Conservation (phyloP, 2,888 invertebrate species). For the Oxystoma pomonae region DNA sequence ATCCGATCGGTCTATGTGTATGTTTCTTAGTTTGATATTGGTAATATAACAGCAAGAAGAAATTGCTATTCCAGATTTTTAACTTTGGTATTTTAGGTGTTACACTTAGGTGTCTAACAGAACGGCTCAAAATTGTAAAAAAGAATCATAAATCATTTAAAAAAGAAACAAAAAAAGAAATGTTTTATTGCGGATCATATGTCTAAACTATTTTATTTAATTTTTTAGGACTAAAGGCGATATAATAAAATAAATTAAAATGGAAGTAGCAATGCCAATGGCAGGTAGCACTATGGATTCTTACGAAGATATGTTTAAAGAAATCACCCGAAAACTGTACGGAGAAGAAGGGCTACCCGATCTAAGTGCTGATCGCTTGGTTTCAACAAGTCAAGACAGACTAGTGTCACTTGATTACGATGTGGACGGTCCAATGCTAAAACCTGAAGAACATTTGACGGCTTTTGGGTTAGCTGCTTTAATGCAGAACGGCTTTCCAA, state of each 20-base stretch:
- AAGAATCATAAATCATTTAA: too few relatives aligned
- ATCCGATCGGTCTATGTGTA: too few relatives aligned
- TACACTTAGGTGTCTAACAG: too few relatives aligned
- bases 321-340: constrained; percentile 87
- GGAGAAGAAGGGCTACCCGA: constrained; percentile 67
- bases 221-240: background rate
- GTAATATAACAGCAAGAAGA: too few relatives aligned
- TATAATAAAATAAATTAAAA: too few relatives aligned
- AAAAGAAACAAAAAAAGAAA: too few relatives aligned
- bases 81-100: too few relatives aligned
- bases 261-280: constrained; percentile 56
- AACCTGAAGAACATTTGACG: constrained; percentile 67
- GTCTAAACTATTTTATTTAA: too few relatives aligned
- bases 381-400: constrained; percentile 40
- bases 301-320: constrained; percentile 86
- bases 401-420: constrained; percentile 51
- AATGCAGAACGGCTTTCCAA: constrained; percentile 70
- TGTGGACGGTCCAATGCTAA: constrained; percentile 50
- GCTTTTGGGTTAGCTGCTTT: constrained; percentile 72
- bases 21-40: too few relatives aligned
- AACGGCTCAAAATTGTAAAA: too few relatives aligned
- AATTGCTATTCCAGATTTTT: too few relatives aligned
- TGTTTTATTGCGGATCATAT: too few relatives aligned
- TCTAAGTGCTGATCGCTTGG: constrained; percentile 40
- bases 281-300: constrained; percentile 60